Conservation (phyloP, 2,113 vertebrate species). For the Brachyhypopomus occidentalis region DNA sequence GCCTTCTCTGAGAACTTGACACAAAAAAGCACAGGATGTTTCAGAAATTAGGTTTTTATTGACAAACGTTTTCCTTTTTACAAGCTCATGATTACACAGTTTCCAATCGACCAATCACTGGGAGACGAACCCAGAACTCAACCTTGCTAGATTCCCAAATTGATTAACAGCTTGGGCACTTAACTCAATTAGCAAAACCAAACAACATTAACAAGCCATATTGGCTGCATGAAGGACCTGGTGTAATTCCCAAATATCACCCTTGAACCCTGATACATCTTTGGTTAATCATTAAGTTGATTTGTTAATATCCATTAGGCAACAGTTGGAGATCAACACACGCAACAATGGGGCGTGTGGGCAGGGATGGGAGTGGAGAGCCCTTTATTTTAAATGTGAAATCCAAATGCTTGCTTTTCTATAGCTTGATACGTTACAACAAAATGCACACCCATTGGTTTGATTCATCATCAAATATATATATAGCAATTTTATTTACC, state of each 20-base stretch:
- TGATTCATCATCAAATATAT: constrained; percentile 12
- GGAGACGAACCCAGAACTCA: background rate
- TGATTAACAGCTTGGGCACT: background rate
- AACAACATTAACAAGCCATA: background rate
- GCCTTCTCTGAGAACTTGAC: background rate
- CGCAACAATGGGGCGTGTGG: background rate
- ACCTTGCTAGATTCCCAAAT: background rate
- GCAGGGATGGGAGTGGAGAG: constrained; percentile 8
- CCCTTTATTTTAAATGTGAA: constrained; percentile 40
- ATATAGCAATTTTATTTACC: background rate
- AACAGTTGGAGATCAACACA: constrained; percentile 19
- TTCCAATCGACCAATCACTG: background rate
- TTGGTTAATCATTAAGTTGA: constrained; percentile 55
- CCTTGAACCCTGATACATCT: constrained; percentile 35
- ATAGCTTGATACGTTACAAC: background rate
- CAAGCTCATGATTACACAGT: constrained; percentile 17
- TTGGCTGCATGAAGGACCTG: background rate
- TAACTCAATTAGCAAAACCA: background rate
- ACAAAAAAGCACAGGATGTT: constrained; percentile 20
- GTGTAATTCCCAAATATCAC: background rate
- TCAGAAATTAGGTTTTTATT: constrained; percentile 32
- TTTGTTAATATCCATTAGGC: background rate
- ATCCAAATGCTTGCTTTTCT: background rate
- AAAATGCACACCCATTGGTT: background rate
- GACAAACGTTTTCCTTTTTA: constrained; percentile 1